phyloP scores from a whole-genome alignment of 1,140 invertebrate genomes.

The Procambarus clarkii region DNA sequence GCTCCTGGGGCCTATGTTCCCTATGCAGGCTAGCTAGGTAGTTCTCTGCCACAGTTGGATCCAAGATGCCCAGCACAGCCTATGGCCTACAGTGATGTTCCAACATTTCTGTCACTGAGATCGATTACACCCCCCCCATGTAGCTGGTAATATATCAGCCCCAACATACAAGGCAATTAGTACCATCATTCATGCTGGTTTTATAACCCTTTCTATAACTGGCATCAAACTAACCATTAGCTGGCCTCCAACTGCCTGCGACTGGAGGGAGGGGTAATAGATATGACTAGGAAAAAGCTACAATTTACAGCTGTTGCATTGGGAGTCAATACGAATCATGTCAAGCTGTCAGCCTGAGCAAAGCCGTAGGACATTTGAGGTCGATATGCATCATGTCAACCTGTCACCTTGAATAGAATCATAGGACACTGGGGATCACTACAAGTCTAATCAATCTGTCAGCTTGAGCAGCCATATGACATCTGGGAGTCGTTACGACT shows the following conservation, averaged over 20 bases:
- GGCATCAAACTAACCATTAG: conserved; percentile 41
- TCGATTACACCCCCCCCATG: neutral
- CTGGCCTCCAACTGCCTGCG: conserved; percentile 44
- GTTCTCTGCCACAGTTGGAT: conserved; percentile 35
- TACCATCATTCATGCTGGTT: neutral
- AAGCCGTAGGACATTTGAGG: too few species aligned
- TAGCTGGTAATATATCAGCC: conserved; percentile 2
- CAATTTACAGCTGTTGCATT: conserved; percentile 68
- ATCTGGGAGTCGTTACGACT: neutral
- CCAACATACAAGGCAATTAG: neutral
- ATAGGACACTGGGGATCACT: conserved; percentile 20
- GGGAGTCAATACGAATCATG: conserved; percentile 48
- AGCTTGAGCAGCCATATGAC: conserved; percentile 53
- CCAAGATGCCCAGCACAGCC: conserved; percentile 14
- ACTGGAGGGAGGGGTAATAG: conserved; percentile 61
- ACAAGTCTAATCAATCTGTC: conserved; percentile 48
- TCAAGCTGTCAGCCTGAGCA: neutral
- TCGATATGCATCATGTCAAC: too few species aligned
- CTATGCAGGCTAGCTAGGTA: conserved; percentile 30
- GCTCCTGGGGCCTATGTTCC: conserved; percentile 49
- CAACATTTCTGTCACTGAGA: neutral
- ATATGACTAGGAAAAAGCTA: conserved; percentile 71
- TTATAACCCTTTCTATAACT: conserved; percentile 9
- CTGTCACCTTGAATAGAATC: too few species aligned
- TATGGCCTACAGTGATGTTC: neutral